These are phyloP conservation scores for Smithornis capensis DNA, from an alignment of 2,113 vertebrate species.

Conservation along the genomic window DNA sequence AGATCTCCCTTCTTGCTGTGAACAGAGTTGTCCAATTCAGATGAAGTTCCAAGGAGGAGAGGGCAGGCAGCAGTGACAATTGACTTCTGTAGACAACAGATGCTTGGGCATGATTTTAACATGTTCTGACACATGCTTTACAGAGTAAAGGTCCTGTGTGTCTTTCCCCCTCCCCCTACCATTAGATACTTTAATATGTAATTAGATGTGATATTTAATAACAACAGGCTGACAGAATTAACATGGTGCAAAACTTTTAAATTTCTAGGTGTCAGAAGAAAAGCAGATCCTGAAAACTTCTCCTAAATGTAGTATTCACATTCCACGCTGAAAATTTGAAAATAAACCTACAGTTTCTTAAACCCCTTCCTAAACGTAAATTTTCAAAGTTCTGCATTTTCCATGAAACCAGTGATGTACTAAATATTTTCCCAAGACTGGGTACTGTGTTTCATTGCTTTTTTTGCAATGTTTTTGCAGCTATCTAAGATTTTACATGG, in stretches of 20 bases:
- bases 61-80: background rate
- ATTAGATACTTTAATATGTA: background rate
- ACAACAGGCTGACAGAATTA: background rate
- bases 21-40: background rate
- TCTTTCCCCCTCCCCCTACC: too few species aligned
- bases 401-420: background rate
- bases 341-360: background rate
- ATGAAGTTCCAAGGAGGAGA: background rate
- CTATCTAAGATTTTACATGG: background rate
- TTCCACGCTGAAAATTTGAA: background rate
- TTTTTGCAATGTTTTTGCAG: background rate
- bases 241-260: background rate
- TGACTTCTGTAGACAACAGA: background rate
- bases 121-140: background rate
- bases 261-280: background rate
- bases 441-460: background rate
- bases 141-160: background rate
- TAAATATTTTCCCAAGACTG: background rate
- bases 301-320: background rate
- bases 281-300: background rate
- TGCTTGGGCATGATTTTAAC: background rate
- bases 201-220: background rate
- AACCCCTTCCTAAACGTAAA: background rate
- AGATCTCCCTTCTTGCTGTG: background rate
- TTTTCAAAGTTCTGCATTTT: background rate